phyloP scores from a whole-genome alignment of 2,113 vertebrate genomes.

The Greenwoodochromis staneri region DNA sequence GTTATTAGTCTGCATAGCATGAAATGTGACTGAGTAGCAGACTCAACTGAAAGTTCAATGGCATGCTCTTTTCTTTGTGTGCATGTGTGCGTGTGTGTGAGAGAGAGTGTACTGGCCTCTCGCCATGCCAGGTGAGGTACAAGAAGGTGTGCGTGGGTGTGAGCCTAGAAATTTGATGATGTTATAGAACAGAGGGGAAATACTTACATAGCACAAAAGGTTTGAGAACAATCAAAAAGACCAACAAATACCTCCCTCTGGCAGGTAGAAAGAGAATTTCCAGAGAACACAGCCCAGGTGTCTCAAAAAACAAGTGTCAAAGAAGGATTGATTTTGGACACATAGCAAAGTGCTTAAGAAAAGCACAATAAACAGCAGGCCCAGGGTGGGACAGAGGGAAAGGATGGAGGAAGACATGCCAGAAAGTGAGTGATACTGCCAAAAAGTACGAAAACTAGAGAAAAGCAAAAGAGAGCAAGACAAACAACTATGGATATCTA shows the following conservation, averaged over 20 bases:
- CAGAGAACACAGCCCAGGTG: slow-evolving; percentile 44
- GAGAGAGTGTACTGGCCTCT: background rate
- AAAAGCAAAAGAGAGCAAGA: background rate
- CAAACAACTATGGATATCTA: background rate
- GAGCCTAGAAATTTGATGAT: slow-evolving; percentile 61
- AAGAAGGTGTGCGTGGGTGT: slow-evolving; percentile 22
- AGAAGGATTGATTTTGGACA: slow-evolving; percentile 38
- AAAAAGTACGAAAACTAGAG: background rate
- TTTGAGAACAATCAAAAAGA: slow-evolving; percentile 46
- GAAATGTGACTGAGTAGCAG: slow-evolving; percentile 7
- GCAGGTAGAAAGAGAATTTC: slow-evolving; percentile 39
- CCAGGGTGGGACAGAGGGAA: slow-evolving; percentile 2
- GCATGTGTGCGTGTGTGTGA: background rate
- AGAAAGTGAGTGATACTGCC: background rate
- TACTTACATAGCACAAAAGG: slow-evolving; percentile 54
- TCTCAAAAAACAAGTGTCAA: slow-evolving; percentile 39
- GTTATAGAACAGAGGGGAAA: slow-evolving; percentile 43
- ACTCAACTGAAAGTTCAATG: slow-evolving; percentile 8
- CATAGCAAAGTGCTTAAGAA: slow-evolving; percentile 25
- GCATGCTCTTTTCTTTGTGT: slow-evolving; percentile 6
- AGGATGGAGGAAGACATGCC: background rate
- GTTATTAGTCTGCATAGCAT: slow-evolving; percentile 17
- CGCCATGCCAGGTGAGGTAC: slow-evolving; percentile 40
- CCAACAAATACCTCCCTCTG: slow-evolving; percentile 47
- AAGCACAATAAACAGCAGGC: slow-evolving; percentile 35